These are phyloP conservation scores for Cheilosia variabilis DNA, from an alignment of 2,888 invertebrate species.

Conservation along the genomic window DNA sequence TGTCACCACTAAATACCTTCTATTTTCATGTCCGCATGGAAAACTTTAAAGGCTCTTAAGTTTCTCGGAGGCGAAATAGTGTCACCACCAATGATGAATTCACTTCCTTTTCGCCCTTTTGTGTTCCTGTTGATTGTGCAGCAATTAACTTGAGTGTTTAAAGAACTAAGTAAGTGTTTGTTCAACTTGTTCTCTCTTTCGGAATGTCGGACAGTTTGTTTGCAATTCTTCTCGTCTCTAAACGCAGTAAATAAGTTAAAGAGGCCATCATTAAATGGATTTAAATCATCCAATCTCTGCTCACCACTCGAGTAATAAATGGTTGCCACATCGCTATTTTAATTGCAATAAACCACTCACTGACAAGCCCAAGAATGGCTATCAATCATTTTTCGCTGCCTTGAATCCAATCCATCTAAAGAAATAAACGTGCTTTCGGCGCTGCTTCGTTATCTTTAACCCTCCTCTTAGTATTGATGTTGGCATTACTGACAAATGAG, in stretches of 20 bases:
- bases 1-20: too few relatives aligned
- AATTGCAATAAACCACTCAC: conserved; percentile 6
- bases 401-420: conserved; percentile 4
- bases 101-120: conserved; percentile 13
- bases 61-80: neutral
- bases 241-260: too few relatives aligned
- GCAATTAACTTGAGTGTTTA: conserved; percentile 39
- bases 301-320: neutral
- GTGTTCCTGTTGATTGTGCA: conserved; percentile 17
- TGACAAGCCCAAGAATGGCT: neutral
- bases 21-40: neutral
- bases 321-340: neutral
- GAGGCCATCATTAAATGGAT: neutral
- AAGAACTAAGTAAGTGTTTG: conserved; percentile 27
- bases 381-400: conserved; percentile 44
- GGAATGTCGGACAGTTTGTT: neutral
- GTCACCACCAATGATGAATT: conserved; percentile 28
- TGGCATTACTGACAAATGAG: conserved; percentile 34
- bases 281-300: neutral
- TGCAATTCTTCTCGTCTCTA: neutral
- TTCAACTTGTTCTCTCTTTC: conserved; percentile 6
- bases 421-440: conserved; percentile 19
- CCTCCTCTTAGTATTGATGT: neutral
- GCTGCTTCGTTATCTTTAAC: conserved; percentile 14
- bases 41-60: neutral